Conservation (phyloP, 2,113 vertebrate genomes). For the Osmerus mordax region DNA sequence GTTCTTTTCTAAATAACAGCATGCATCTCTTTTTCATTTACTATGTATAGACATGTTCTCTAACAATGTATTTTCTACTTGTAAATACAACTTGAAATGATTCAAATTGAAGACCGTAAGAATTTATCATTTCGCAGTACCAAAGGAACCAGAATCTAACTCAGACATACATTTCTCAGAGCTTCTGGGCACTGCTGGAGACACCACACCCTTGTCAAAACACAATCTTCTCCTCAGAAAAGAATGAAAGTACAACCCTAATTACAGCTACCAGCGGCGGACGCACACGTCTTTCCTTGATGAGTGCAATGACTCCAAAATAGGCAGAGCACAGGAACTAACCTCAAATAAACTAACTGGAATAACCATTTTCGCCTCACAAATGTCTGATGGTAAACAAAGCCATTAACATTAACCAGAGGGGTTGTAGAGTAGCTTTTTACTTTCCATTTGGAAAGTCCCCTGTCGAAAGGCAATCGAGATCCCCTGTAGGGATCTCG, state of each 20-base stretch:
- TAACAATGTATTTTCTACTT: no score
- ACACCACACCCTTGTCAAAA: slow-evolving; percentile 58
- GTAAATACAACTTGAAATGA: no score
- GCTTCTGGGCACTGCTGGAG: slow-evolving; percentile 43
- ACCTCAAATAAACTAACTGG: slow-evolving; percentile 47
- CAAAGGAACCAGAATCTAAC: background rate
- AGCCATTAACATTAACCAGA: slow-evolving; percentile 11
- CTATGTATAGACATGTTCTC: no score
- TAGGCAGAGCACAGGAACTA: slow-evolving; percentile 50
- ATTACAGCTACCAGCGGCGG: slow-evolving; percentile 59
- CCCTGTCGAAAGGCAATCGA: no score
- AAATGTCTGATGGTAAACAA: slow-evolving; percentile 8
- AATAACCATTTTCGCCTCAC: slow-evolving; percentile 25
- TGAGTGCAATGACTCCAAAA: slow-evolving; percentile 50
- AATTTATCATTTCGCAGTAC: slow-evolving; percentile 7
- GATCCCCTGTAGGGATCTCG: background rate
- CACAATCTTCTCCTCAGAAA: slow-evolving; percentile 59
- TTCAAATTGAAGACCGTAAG: background rate
- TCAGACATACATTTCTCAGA: slow-evolving; percentile 26
- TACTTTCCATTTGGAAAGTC: slow-evolving; percentile 7
- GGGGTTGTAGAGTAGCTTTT: background rate
- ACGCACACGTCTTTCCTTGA: slow-evolving; percentile 45
- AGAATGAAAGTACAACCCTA: slow-evolving; percentile 64
- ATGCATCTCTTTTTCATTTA: no score
- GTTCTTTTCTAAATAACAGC: no score